Conservation (phyloP, 2,113 vertebrate species). For the Scytalopus superciliaris region DNA sequence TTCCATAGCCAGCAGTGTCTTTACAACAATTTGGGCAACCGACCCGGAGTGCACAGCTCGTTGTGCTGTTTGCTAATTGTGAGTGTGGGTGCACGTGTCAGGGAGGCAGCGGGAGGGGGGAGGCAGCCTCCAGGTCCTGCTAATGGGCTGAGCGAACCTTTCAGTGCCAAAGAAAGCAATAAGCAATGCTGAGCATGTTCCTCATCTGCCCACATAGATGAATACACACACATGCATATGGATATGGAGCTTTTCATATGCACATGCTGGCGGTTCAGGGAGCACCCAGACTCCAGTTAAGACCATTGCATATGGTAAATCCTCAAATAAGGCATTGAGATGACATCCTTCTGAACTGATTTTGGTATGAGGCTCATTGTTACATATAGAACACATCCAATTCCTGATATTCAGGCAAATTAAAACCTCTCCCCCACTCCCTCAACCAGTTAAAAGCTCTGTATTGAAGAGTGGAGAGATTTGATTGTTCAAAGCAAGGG, state of each 20-base stretch:
- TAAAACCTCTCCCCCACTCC: background rate
- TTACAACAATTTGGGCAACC: accelerated
- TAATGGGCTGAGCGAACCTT: background rate
- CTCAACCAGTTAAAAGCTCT: background rate
- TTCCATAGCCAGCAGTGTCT: background rate
- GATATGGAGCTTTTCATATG: background rate
- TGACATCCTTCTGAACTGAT: background rate
- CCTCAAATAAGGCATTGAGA: background rate
- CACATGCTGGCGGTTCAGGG: background rate
- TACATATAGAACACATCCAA: background rate
- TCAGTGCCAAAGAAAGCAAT: background rate
- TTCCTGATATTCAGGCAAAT: background rate
- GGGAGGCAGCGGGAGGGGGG: background rate
- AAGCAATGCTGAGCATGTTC: background rate
- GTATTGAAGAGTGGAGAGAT: background rate
- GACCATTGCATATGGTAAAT: background rate
- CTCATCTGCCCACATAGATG: background rate
- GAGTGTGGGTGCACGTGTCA: accelerated
- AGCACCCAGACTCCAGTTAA: background rate
- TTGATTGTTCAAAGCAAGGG: accelerated
- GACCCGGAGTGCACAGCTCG: accelerated
- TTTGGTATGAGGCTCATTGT: background rate
- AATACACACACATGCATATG: background rate
- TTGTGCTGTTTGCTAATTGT: background rate
- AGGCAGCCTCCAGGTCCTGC: background rate